Base-by-base conservation (phyloP, 2,113 vertebrate species). In the Festucalex cinctus region DNA sequence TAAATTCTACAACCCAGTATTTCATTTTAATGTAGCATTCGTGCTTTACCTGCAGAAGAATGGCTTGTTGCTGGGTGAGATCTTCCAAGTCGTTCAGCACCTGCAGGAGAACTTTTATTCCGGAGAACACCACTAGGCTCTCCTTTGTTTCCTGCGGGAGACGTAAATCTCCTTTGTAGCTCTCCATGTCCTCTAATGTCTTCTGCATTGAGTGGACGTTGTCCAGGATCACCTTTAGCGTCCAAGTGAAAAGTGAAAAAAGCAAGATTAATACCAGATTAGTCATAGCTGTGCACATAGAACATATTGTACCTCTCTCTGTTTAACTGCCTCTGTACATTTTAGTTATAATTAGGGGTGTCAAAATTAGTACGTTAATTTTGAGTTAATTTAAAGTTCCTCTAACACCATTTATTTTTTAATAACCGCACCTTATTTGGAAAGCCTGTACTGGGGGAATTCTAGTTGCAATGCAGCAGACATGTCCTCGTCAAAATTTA, bases 121-220 rank as follows among this genome's bases (percentile, higher is more conserved):
- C 90, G 71, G 90, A 88, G 84, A 97, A 96, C 37, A 94, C 91
- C 32, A 86, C 81, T 36, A 98, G 89, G 48, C 86, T 85, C 10
- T 88, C 88, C 35, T 78, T 79, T 51, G 88, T 90, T 28, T 84
- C 74, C 39, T 81, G 83, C 0, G 92, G 93, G 9, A 95, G 78
- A 20, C 53, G 85, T 70, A 98, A 86, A 19, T 81, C 75, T 19
- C 73, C 81, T 83, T 89, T 86, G 26, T 91, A 96, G 44, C 81
- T 87, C 78, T 94, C 78, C n/a, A 98, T 92, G 58, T 90, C 92
- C 70, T 84, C 86, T 66, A 96, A 73, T 0, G 89, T 90, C 70
- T 87, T 92, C 86, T 88, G 92, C 93, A 97, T 96, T 14, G 93
- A 91, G 66, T 80, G 86, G 58, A 97, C 69, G n/a, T 93, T 95